Conservation (phyloP, 2,113 vertebrate species). For the Gorsachius goisagi region DNA sequence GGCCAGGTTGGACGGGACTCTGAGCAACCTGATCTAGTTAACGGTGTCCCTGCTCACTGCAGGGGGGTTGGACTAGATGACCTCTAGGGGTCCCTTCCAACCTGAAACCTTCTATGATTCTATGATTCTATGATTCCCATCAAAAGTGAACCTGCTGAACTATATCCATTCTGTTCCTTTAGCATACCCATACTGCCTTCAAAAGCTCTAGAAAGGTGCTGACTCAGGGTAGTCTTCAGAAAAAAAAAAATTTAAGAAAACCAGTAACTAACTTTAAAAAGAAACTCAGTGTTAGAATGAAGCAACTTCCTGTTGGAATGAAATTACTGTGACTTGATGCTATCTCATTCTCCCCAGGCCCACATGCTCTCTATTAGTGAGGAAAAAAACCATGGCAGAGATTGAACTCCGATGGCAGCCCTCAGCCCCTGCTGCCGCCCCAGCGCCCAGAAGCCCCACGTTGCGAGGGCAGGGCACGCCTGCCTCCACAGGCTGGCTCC, state of each 20-base stretch:
- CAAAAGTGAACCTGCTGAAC: background rate
- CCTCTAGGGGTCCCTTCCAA: no score
- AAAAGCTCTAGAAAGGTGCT: background rate
- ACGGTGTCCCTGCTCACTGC: no score
- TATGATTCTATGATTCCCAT: no score
- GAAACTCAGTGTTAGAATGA: background rate
- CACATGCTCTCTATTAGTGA: background rate
- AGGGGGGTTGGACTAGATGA: no score
- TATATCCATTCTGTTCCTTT: background rate
- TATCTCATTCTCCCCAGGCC: background rate
- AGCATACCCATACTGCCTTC: background rate
- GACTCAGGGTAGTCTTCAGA: background rate
- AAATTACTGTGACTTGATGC: background rate
- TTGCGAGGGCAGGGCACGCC: background rate
- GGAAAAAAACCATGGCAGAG: background rate
- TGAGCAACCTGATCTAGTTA: no score
- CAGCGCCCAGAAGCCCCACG: background rate
- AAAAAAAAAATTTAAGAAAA: background rate
- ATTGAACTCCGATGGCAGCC: background rate
- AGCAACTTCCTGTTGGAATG: background rate
- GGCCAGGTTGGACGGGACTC: no score
- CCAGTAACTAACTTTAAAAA: background rate
- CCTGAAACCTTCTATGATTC: no score
- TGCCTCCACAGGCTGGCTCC: background rate
- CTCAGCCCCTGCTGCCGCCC: background rate